phyloP scores from a whole-genome alignment of 2,888 invertebrate species.

The Pyralis farinalis region DNA sequence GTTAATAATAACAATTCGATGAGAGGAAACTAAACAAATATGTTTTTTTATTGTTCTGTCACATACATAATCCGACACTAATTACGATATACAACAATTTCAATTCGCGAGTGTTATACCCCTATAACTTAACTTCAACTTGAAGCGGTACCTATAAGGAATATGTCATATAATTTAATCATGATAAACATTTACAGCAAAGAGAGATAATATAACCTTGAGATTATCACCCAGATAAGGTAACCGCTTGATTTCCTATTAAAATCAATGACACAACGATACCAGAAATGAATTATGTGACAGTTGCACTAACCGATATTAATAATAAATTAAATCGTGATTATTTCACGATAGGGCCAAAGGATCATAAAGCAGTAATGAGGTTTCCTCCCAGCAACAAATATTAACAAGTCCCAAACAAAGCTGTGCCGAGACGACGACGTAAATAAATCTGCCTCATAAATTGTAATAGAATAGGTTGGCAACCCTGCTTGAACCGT shows the following conservation, averaged over 20 bases:
- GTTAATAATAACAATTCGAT: no score
- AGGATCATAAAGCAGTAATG: neutral
- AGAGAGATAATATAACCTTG: no score
- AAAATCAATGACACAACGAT: neutral
- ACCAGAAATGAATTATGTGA: neutral
- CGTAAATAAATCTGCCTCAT: slow-evolving; percentile 42
- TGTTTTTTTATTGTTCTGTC: no score
- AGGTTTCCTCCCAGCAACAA: neutral
- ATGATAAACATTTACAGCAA: no score
- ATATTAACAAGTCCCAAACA: slow-evolving; percentile 5
- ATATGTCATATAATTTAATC: no score
- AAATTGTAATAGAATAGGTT: slow-evolving; percentile 33
- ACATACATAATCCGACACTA: no score
- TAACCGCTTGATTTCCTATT: neutral
- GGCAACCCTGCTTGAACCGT: slow-evolving; percentile 44
- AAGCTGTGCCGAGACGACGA: slow-evolving; percentile 1
- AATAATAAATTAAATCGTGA: slow-evolving; percentile 8
- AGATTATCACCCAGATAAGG: no score
- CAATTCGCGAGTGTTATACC: no score
- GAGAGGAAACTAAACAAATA: no score
- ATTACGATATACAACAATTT: no score
- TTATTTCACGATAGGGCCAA: slow-evolving; percentile 2
- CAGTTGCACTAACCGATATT: neutral
- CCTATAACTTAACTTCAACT: no score
- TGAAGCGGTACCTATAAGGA: no score